phyloP scores from a whole-genome alignment of 2,113 vertebrate genomes.

The Oostethus manadensis region DNA sequence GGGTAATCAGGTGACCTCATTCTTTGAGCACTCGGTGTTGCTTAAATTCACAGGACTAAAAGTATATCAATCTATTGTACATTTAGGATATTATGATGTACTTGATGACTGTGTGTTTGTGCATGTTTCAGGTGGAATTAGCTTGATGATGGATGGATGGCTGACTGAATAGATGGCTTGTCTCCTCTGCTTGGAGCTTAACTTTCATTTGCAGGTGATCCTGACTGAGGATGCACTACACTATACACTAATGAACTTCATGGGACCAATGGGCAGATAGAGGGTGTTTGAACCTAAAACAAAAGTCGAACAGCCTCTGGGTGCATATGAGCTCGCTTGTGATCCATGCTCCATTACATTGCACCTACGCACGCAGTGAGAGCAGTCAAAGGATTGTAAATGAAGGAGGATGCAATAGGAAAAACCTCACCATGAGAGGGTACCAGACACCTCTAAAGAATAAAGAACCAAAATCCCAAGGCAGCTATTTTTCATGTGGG shows the following conservation, averaged over 20 bases:
- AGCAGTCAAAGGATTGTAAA: constrained; percentile 58
- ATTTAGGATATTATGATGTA: too few species aligned
- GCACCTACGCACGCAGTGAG: constrained; percentile 52
- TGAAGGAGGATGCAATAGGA: constrained; percentile 47
- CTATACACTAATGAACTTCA: not conserved
- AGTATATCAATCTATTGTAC: too few species aligned
- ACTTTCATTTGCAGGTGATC: constrained; percentile 19
- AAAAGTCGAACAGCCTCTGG: constrained; percentile 38
- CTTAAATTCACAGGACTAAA: too few species aligned
- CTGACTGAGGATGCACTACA: not conserved
- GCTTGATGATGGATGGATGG: too few species aligned
- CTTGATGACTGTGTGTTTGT: too few species aligned
- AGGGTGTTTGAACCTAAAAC: constrained; percentile 25
- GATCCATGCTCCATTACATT: constrained; percentile 42
- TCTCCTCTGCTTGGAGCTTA: not conserved
- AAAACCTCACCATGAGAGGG: constrained; percentile 39
- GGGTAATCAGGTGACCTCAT: too few species aligned
- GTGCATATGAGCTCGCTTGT: constrained; percentile 34
- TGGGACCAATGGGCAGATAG: constrained; percentile 20
- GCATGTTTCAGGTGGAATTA: too few species aligned
- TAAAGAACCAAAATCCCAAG: constrained; percentile 17
- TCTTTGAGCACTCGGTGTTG: too few species aligned
- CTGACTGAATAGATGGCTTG: not conserved
- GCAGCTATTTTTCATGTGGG: constrained; percentile 6
- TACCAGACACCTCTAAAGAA: constrained; percentile 13